Evolutionary conservation across 2,888 invertebrate genomes (phyloP).

Genomic region (Ypsolopha sequella): DNA sequence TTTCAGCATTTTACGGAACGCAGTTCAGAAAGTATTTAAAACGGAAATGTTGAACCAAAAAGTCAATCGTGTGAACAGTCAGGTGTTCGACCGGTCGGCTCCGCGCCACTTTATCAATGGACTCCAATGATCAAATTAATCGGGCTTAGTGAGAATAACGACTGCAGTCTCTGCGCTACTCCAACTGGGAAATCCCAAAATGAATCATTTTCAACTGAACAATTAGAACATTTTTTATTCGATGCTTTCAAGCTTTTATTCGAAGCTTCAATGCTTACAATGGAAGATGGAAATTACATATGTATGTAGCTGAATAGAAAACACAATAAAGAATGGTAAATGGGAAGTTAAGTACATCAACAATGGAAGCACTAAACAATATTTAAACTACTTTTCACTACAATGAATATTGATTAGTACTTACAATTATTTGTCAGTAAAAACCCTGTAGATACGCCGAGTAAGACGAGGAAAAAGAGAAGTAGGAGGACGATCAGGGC

Average conservation of each 20-base stretch:
- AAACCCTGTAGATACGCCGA: slow-evolving; percentile 69
- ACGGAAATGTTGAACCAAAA: slow-evolving; percentile 3
- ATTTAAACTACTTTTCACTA: not conserved
- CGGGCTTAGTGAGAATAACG: slow-evolving; percentile 8
- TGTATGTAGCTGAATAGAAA: no score
- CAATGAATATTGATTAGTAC: slow-evolving; percentile 22
- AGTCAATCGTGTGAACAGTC: slow-evolving; percentile 5
- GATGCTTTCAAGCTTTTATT: not conserved
- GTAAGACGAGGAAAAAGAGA: slow-evolving; percentile 65
- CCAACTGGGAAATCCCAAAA: not conserved
- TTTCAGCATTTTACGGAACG: not conserved
- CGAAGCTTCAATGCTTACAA: not conserved
- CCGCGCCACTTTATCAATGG: slow-evolving; percentile 10
- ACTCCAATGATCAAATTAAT: slow-evolving; percentile 13
- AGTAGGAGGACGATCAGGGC: slow-evolving; percentile 64
- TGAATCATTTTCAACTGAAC: slow-evolving; percentile 2
- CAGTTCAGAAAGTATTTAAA: not conserved
- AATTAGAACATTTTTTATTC: not conserved
- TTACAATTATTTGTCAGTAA: slow-evolving; percentile 72
- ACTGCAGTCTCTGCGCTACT: slow-evolving; percentile 5
- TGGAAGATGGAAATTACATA: not conserved
- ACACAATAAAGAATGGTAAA: not conserved
- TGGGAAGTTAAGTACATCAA: not conserved
- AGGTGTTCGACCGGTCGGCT: slow-evolving; percentile 3
- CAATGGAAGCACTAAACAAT: not conserved